phyloP scores from a whole-genome alignment of 2,797 vertebrate species.

The Pempheris klunzingeri region DNA sequence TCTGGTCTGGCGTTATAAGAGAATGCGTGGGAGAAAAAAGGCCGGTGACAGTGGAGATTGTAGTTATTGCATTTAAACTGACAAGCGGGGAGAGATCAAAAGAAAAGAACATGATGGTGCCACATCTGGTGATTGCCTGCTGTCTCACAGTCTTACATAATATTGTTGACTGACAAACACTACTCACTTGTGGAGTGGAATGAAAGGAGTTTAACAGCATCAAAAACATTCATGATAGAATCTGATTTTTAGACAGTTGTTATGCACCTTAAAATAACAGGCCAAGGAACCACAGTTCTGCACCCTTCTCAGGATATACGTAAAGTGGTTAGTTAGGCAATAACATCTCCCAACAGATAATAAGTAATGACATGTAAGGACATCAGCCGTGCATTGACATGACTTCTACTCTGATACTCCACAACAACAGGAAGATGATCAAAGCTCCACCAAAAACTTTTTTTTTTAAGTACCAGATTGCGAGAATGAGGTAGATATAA shows the following conservation, averaged over 20 bases:
- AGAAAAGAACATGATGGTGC: slow-evolving; percentile 49
- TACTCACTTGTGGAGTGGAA: slow-evolving; percentile 27
- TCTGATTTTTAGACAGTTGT: background rate
- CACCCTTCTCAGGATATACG: background rate
- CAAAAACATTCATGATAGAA: slow-evolving; percentile 8
- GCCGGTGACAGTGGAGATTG: slow-evolving; percentile 58
- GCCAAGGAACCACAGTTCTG: background rate
- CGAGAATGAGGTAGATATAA: slow-evolving; percentile 39
- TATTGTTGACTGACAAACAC: slow-evolving; percentile 53
- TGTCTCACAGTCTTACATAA: slow-evolving; percentile 67
- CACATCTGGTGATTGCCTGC: slow-evolving; percentile 67
- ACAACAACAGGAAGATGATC: slow-evolving; percentile 43
- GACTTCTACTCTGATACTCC: background rate
- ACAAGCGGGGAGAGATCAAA: slow-evolving; percentile 47
- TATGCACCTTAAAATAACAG: slow-evolving; percentile 14
- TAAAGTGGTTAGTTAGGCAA: background rate
- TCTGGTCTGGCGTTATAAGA: slow-evolving; percentile 27
- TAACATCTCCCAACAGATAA: background rate
- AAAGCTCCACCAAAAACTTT: slow-evolving; percentile 23
- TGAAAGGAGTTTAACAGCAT: slow-evolving; percentile 36
- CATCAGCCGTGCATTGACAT: background rate
- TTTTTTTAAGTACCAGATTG: slow-evolving; percentile 32
- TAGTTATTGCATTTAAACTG: slow-evolving; percentile 57
- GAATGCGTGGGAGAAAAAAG: slow-evolving; percentile 49
- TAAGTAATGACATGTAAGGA: background rate